Conservation (phyloP, 2,888 invertebrate genomes). For the Rotaria macrura region DNA sequence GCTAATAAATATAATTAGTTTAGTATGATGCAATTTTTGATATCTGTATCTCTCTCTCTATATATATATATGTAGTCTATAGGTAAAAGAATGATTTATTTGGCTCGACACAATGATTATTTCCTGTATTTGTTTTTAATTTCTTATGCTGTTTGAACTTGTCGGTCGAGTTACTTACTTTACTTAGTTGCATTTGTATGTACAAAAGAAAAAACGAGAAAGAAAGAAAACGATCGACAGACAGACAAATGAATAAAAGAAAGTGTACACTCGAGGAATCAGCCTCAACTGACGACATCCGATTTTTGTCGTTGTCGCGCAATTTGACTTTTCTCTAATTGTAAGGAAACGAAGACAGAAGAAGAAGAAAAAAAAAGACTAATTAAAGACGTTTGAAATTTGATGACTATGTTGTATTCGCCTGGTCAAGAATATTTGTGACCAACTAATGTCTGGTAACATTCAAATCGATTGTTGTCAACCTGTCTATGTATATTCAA, state of each 20-base stretch:
- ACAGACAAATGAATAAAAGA: too few relatives aligned
- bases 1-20: neutral
- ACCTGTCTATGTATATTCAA: constrained; percentile 2
- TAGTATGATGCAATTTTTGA: neutral
- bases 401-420: neutral
- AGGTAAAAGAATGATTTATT: neutral
- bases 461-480: constrained; percentile 1
- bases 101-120: neutral
- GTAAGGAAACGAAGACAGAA: neutral
- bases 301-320: neutral
- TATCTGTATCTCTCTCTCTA: too few relatives aligned
- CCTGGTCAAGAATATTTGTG: neutral
- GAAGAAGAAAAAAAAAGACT: neutral
- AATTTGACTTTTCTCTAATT: neutral
- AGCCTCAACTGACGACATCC: too few relatives aligned
- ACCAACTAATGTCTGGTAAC: neutral
- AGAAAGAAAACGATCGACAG: too few relatives aligned
- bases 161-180: neutral
- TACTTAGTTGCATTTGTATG: too few relatives aligned
- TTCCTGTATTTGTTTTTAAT: constrained; percentile 4
- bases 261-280: too few relatives aligned
- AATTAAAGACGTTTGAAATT: constrained; percentile 11
- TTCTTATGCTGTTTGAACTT: neutral
- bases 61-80: too few relatives aligned
- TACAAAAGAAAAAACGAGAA: too few relatives aligned